These are phyloP conservation scores for Hoplodrina blanda DNA, from an alignment of 2,888 invertebrate species.

Conservation along the genomic window DNA sequence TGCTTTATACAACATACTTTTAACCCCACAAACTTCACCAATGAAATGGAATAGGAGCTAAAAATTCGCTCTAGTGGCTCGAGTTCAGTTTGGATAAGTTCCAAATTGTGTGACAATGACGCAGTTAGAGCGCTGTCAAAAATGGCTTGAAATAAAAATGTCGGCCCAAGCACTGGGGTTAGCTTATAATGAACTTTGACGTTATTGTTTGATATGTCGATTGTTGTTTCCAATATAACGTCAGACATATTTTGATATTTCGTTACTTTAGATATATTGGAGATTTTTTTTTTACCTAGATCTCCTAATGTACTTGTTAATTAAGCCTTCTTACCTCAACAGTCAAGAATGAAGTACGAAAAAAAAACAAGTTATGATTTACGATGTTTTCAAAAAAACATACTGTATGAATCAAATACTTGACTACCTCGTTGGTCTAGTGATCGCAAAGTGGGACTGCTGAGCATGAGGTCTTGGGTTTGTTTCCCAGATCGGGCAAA, in stretches of 20 bases:
- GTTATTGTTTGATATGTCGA: conserved; percentile 36
- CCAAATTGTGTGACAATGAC: conserved; percentile 81
- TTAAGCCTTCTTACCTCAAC: too few relatives aligned
- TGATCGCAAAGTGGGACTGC: too few relatives aligned
- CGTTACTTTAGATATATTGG: too few relatives aligned
- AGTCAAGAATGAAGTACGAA: too few relatives aligned
- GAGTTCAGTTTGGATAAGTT: conserved; percentile 67
- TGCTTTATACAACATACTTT: conserved; percentile 40
- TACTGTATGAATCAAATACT: too few relatives aligned
- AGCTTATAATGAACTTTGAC: conserved; percentile 46
- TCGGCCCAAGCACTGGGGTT: conserved; percentile 48
- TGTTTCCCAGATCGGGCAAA: too few relatives aligned
- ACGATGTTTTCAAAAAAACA: too few relatives aligned
- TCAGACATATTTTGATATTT: neutral
- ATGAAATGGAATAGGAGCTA: conserved; percentile 59
- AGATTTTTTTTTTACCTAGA: too few relatives aligned
- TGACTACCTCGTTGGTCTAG: too few relatives aligned
- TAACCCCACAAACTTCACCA: conserved; percentile 47
- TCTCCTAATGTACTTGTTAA: too few relatives aligned
- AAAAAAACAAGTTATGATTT: too few relatives aligned
- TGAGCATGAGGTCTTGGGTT: too few relatives aligned
- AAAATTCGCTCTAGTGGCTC: conserved; percentile 61
- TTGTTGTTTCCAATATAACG: conserved; percentile 1
- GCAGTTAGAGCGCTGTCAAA: conserved; percentile 76
- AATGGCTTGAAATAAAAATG: conserved; percentile 70